Conservation (phyloP, 2,113 vertebrate genomes). For the Nibea coibor region DNA sequence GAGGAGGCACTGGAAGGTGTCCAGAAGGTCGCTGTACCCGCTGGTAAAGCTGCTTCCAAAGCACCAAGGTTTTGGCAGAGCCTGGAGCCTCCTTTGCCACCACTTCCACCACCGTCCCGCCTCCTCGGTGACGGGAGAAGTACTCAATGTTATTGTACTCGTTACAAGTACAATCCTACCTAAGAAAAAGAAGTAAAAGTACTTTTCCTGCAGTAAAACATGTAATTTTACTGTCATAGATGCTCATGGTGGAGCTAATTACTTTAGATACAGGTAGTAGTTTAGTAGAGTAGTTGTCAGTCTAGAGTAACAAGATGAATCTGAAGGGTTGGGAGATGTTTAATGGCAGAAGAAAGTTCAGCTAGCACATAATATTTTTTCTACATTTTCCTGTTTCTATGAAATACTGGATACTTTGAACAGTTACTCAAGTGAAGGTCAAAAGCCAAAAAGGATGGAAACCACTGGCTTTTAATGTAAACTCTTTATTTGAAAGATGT, state of each 20-base stretch:
- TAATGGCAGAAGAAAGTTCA: not conserved
- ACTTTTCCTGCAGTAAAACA: not conserved
- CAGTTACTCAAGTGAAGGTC: not conserved
- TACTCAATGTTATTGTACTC: not conserved
- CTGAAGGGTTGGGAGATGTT: no score
- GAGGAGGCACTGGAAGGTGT: conserved; percentile 49
- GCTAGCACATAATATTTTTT: not conserved
- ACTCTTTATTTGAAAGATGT: not conserved
- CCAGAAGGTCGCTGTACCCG: conserved; percentile 50
- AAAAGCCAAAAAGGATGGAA: not conserved
- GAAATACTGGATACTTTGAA: not conserved
- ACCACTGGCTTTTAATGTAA: not conserved
- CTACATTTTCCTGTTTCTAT: not conserved
- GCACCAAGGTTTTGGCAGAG: conserved; percentile 41
- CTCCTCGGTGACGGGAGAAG: not conserved
- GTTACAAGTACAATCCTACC: no score
- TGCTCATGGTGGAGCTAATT: not conserved
- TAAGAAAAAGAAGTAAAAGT: not conserved
- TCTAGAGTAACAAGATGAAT: not conserved
- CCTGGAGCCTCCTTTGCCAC: not conserved
- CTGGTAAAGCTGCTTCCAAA: conserved; percentile 41
- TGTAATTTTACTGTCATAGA: not conserved
- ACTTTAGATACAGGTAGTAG: not conserved
- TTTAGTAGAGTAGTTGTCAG: not conserved
- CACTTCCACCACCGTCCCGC: conserved; percentile 12